Base-by-base conservation (phyloP, 1,140 invertebrate species). In the Gonioctena quinquepunctata region DNA sequence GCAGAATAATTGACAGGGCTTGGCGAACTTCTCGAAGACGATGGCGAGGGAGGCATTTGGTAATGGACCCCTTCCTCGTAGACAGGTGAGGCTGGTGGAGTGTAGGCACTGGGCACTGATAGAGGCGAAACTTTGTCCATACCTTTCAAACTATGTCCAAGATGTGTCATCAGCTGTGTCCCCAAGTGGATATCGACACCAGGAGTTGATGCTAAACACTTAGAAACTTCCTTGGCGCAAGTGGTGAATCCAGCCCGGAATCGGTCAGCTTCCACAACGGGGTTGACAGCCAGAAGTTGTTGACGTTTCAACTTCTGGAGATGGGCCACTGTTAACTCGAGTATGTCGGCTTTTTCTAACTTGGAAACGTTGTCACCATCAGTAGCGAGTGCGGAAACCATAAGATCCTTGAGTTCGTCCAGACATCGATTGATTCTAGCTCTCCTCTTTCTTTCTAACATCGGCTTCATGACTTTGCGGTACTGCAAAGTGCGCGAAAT, bases 311-410 rank as follows among this genome's bases (percentile, higher is more conserved):
- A 85, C 72, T 91, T 93, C 84, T 95, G 93, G 71, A 98, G 86
- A 79, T 97, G 95, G 76, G 93, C 90, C 8, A 98, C 96, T 0
- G 96, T 97, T 83, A 98, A 86, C 82, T 99, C 96, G 72, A 98
- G 88, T 80, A 99, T 97, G 84, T 98, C 96, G 25, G 96, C 96
- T 83, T 99, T 99, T 84, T 99, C 96, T 80, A 98, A 84, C 80
- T 98, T 96, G 52, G 94, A 91, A 56, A 95, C 93, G 83, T 93
- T 93, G 81, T 95, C 94, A 59, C 93, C 93, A 80, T 95, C 93
- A 54, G 91, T 89, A 67, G 94, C 92, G 2, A 95, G 83, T 49
- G 94, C 92, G 71, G 92, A 91, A 68, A 96, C 91, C 89, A 97
- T 95, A 77, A 98, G 85, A 81, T 94, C 92, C 83, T 97, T 98